phyloP scores from a whole-genome alignment of 2,113 vertebrate genomes.

The Loxodonta africana region DNA sequence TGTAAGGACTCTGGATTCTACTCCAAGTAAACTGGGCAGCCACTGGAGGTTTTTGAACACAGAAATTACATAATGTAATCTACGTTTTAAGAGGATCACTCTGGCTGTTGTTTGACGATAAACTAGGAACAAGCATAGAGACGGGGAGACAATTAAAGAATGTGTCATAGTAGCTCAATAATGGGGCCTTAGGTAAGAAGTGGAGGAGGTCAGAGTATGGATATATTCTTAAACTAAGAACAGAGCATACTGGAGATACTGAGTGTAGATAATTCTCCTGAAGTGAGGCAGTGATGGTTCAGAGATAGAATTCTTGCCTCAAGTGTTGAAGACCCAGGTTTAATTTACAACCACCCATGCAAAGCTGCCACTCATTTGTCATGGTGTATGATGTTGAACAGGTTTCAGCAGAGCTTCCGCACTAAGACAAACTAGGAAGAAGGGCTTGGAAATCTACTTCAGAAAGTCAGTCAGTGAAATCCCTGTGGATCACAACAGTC shows the following conservation, averaged over 20 bases:
- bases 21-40: not conserved
- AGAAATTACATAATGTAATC: not conserved
- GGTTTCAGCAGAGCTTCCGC: not conserved
- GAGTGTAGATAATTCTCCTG: not conserved
- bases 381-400: not conserved
- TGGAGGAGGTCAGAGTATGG: not conserved
- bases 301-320: not conserved
- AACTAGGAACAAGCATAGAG: not conserved
- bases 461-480: not conserved
- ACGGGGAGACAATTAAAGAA: too few species aligned
- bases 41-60: not conserved
- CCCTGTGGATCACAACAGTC: not conserved
- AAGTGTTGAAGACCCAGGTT: not conserved
- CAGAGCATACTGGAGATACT: fast-evolving
- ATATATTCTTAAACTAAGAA: not conserved
- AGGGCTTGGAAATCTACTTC: not conserved
- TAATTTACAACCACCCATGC: not conserved
- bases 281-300: not conserved
- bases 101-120: not conserved
- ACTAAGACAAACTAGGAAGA: not conserved
- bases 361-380: not conserved
- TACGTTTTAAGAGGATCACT: not conserved
- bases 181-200: not conserved
- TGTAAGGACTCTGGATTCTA: not conserved
- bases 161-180: not conserved